These are phyloP conservation scores for Iguana delicatissima DNA, from an alignment of 2,797 vertebrate species.

Conservation along the genomic window DNA sequence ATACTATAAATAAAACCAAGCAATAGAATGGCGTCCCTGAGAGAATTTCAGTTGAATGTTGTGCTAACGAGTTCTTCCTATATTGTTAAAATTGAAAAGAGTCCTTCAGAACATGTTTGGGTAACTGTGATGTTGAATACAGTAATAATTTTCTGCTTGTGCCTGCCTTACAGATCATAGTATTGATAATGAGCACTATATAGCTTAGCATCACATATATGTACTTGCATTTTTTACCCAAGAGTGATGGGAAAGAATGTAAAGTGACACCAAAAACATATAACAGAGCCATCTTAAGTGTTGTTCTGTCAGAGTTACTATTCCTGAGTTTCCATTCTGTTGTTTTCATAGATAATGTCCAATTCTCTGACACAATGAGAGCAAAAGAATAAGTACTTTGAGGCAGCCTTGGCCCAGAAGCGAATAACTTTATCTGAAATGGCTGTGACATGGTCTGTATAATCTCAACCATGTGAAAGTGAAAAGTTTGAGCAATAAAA, in stretches of 20 bases:
- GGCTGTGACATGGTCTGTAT: conserved; percentile 11
- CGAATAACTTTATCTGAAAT: conserved; percentile 28
- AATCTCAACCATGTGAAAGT: conserved; percentile 19
- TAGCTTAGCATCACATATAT: neutral
- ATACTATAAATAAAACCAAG: too few relatives aligned
- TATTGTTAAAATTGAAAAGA: neutral
- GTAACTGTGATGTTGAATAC: neutral
- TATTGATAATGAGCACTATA: neutral
- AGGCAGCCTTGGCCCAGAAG: conserved; percentile 9
- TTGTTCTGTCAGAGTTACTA: conserved; percentile 15
- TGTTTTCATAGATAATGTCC: neutral
- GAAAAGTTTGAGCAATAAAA: conserved; percentile 42
- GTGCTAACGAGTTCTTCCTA: neutral
- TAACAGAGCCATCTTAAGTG: neutral
- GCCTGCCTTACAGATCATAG: neutral
- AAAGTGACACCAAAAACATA: neutral
- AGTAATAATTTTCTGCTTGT: neutral
- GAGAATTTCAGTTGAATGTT: neutral
- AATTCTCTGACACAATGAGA: neutral
- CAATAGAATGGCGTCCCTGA: neutral
- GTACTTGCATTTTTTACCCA: neutral
- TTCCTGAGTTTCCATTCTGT: conserved; percentile 7
- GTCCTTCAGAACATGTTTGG: neutral
- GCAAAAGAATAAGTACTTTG: conserved; percentile 18
- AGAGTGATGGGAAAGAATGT: neutral